Base-by-base conservation (phyloP, 2,797 vertebrate genomes). In the Gymnothorax javanicus region DNA sequence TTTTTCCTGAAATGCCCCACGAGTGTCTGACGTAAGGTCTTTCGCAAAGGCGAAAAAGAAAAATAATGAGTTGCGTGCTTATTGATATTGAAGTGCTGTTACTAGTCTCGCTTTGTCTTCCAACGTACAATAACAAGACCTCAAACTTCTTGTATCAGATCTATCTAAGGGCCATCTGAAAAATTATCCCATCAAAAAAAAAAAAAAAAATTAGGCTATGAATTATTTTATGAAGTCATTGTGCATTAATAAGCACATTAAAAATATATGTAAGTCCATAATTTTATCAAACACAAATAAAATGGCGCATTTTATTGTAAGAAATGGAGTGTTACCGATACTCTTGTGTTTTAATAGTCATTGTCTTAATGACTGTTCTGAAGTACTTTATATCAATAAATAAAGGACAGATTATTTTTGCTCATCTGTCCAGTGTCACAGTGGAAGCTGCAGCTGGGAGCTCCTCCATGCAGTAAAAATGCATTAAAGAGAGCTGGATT, bases 401-500 rank as follows among this genome's bases (percentile, higher is more conserved):
- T 92, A 91, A 92, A 93, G 90, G 90, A 91, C 91, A 90, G 87
- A 92, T 85, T 85, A 33, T 23, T 54, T 81, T 85, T 82, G 73
- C 81, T 82, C 71, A 15, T 84, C 71, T 23, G 43, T 58, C 27
- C 71, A 81, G 71, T 52, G 23, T 62, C 56, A 83, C 33, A 62
- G 57, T 83, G 89, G 86, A 89, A 87, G 89, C 83, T 87, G 87
- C 77, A 50, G 87, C 84, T 86, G 62, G 50, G 77, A 83, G 84
- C 81, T 85, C 89, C 92, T 84, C 82, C 57, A 82, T 87, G 67
- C 79, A 71, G 69, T 89, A 87, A 86, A 91, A 86, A 87, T 79
- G 84, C 88, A 88, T 90, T 89, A 91, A 91, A 92, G 90, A 91
- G 92, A 93, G 91, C 91, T 91, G 90, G 91, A 91, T 89, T 89